A percentile compares a stretch with the other conserved stretches of the same genome.
These are phyloP conservation scores for Ctenicera cuprea DNA, from an alignment of 2,888 invertebrate genomes.

Conservation along the genomic window DNA sequence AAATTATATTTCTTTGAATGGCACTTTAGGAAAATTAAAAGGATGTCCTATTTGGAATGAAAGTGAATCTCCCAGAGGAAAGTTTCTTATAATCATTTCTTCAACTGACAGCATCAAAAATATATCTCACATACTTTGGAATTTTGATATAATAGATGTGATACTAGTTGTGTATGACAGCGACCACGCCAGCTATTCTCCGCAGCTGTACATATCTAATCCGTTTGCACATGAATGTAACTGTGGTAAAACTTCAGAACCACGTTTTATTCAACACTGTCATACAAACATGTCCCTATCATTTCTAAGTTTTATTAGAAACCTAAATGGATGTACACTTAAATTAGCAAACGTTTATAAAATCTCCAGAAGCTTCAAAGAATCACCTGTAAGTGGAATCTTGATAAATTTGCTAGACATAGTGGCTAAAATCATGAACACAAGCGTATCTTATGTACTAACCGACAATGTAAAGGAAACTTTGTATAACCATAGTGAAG, in stretches of 20 bases:
- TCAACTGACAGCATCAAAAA: not conserved
- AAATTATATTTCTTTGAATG: too few relatives aligned
- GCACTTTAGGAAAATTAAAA: not conserved
- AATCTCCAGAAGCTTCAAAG: not conserved
- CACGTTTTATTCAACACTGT: not conserved
- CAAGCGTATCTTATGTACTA: not conserved
- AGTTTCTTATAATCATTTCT: not conserved
- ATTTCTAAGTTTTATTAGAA: not conserved
- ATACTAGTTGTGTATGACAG: not conserved
- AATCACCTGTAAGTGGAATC: not conserved
- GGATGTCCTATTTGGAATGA: slow-evolving; percentile 17
- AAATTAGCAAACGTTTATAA: not conserved
- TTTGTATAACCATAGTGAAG: not conserved
- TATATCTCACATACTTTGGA: not conserved
- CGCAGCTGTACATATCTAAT: not conserved
- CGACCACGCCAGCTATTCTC: not conserved
- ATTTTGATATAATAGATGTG: slow-evolving; percentile 24
- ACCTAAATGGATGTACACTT: not conserved
- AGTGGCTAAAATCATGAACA: not conserved
- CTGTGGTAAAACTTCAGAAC: not conserved
- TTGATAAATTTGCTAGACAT: not conserved
- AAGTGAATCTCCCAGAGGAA: slow-evolving; percentile 5
- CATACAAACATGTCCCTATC: not conserved
- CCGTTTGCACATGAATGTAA: not conserved
- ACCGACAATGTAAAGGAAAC: not conserved